Conservation (phyloP, 37 sponge, comb jelly and placozoan genomes). For the Aphrocallistes beatrix region DNA sequence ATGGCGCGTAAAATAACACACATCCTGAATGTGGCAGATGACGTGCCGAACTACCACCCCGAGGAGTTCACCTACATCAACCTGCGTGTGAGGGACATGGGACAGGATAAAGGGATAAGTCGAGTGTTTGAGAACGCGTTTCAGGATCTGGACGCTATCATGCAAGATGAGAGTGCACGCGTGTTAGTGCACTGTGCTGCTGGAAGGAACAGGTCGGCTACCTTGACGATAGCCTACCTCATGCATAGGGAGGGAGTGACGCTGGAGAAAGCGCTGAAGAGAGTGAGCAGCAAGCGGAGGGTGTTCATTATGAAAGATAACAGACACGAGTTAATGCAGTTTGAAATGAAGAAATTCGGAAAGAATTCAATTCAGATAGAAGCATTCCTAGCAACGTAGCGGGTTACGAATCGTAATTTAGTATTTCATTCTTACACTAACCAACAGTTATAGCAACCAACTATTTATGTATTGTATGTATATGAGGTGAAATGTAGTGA, state of each 20-base stretch:
- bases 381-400: neutral
- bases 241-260: neutral
- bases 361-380: neutral
- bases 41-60: constrained; percentile 16
- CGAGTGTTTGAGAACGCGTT: neutral
- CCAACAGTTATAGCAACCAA: no score
- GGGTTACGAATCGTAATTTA: no score
- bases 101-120: neutral
- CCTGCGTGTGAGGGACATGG: neutral
- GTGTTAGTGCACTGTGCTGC: constrained; percentile 13
- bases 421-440: no score
- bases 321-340: neutral
- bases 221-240: neutral
- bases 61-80: neutral
- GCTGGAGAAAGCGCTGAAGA: neutral
- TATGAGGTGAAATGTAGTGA: no score
- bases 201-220: neutral
- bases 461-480: no score
- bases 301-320: constrained; percentile 6
- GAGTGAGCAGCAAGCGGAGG: neutral
- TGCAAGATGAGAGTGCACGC: neutral
- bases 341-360: neutral
- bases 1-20: neutral
- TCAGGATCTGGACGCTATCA: neutral
- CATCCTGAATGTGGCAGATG: neutral